A percentile compares a stretch with the other conserved stretches of the same genome.
Evolutionary conservation across 2,797 vertebrate species (phyloP).

Genomic region (Syndactyla subalaris): DNA sequence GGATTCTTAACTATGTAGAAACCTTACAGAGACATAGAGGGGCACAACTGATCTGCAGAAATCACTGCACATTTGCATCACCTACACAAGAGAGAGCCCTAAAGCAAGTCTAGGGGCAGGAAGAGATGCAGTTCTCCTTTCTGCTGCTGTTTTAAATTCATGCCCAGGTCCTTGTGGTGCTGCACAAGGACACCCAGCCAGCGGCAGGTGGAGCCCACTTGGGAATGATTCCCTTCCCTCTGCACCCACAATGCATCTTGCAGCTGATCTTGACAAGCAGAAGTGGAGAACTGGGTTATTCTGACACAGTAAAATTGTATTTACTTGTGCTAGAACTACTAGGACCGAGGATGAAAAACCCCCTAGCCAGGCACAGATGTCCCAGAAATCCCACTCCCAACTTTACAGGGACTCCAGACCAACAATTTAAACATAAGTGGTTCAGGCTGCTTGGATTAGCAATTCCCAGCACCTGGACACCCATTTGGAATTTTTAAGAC

Average conservation of each 20-base stretch:
- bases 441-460: too few species aligned
- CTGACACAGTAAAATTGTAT: background rate
- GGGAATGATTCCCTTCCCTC: background rate
- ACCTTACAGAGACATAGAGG: too few species aligned
- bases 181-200: background rate
- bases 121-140: background rate
- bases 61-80: background rate
- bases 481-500: background rate
- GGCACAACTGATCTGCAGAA: background rate
- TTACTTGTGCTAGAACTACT: background rate
- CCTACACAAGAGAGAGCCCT: background rate
- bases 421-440: background rate
- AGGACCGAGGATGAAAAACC: background rate
- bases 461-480: too few species aligned
- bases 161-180: background rate
- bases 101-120: background rate
- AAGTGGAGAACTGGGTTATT: background rate
- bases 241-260: accelerated
- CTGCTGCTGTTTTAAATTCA: background rate
- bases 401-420: background rate
- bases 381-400: background rate
- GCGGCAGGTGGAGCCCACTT: conserved; percentile 39
- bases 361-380: background rate
- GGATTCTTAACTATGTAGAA: accelerated
- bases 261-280: background rate